These are phyloP conservation scores for Heliconius aoede DNA, from an alignment of 2,888 invertebrate genomes.

Conservation along the genomic window DNA sequence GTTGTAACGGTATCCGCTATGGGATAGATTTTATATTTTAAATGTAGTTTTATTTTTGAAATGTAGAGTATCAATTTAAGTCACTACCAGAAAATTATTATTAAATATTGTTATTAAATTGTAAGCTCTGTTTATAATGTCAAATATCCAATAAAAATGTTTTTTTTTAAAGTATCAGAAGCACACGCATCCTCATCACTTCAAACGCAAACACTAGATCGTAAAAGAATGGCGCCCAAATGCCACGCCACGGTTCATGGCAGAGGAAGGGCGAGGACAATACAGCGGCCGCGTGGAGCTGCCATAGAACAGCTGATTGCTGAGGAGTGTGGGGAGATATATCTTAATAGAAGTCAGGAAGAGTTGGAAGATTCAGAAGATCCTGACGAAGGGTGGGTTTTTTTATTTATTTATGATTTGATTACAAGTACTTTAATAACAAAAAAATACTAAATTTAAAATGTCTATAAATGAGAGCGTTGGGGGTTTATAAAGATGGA, in stretches of 20 bases:
- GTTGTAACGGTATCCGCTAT: too few relatives aligned
- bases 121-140: too few relatives aligned
- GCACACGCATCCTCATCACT: slow-evolving; percentile 79
- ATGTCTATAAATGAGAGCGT: too few relatives aligned
- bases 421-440: too few relatives aligned
- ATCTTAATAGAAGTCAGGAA: slow-evolving; percentile 77
- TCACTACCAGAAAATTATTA: too few relatives aligned
- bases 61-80: too few relatives aligned
- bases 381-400: slow-evolving; percentile 78
- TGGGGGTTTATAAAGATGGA: too few relatives aligned
- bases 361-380: slow-evolving; percentile 86
- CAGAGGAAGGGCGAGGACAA: slow-evolving; percentile 58
- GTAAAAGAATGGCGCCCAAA: slow-evolving; percentile 66
- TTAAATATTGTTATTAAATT: too few relatives aligned
- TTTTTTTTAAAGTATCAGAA: slow-evolving; percentile 58
- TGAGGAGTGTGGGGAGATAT: slow-evolving; percentile 75
- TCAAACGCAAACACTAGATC: slow-evolving; percentile 76
- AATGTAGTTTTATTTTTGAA: too few relatives aligned
- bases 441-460: too few relatives aligned
- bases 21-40: too few relatives aligned
- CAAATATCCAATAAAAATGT: too few relatives aligned
- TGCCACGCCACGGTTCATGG: slow-evolving; percentile 77
- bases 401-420: not conserved
- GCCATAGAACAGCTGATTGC: slow-evolving; percentile 77
- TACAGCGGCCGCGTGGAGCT: slow-evolving; percentile 72